Base-by-base conservation (phyloP, 1,140 invertebrate species). In the Drosophila athabasca region DNA sequence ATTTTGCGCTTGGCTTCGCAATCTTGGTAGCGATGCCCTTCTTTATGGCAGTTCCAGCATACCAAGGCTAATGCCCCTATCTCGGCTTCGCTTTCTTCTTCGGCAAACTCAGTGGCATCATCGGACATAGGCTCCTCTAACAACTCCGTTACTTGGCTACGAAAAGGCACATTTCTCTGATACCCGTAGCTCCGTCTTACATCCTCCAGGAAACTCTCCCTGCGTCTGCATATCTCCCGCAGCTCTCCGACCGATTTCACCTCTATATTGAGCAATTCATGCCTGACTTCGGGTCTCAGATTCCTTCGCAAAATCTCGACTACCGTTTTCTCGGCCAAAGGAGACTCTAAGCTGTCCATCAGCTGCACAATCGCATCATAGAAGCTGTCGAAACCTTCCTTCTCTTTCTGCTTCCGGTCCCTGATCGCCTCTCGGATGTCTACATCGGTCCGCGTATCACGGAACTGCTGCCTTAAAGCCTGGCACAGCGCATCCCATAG, bases 161-260 rank as follows among this genome's bases (percentile, higher is more conserved):
- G 22, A 22, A 62, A 62, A 24, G 60, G 51, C 2, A 54, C 43
- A 1, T 9, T n/a, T 7, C 45, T 62, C 3, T 52, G 49, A 1
- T 55, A 62, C 0, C 50, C 15, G 5, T 43, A 22, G n/a, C 22
- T 43, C 1, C 35, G 9, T n/a, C 24, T 53, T 2, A 62, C 59
- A 1, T 62, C 49, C 0, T 53, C 60, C 26, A 62, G n/a, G 19
- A 62, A 62, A 11, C 43, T 43, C 13, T 55, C 50, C 4, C 41
- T 22, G 3, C 26, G n/a, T 1, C 61, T 22, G 7, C 52, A 64
- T 15, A 64, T 15, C n/a, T 62, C 51, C 17, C 51, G 19, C 13
- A 57, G 45, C 15, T 45, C n/a, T n/a, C n/a, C n/a, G n/a, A n/a
- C n/a, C 4, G 51, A 35, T 2, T 22, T 17, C 1, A 31, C 15